Conservation (phyloP, 2,888 invertebrate species). For the Torymus aiolomorphi region DNA sequence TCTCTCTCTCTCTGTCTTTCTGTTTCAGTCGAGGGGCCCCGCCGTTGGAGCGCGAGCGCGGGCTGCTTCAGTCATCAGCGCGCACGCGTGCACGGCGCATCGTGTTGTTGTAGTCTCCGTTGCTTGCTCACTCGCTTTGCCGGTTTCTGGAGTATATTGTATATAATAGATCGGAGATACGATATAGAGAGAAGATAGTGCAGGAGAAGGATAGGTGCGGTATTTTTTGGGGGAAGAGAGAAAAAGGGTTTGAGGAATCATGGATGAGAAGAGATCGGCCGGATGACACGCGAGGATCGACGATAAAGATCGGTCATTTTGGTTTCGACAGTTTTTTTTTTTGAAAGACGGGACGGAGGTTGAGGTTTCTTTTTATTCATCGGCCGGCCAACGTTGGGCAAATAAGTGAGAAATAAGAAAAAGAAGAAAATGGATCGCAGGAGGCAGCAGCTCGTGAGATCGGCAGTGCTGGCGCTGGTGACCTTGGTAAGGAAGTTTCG, state of each 20-base stretch:
- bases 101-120: too few relatives aligned
- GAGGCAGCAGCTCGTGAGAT: background rate
- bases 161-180: too few relatives aligned
- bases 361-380: background rate
- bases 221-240: background rate
- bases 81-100: constrained; percentile 65
- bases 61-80: constrained; percentile 70
- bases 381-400: background rate
- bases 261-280: constrained; percentile 27
- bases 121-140: too few relatives aligned
- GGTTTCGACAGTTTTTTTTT: background rate
- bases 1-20: too few relatives aligned
- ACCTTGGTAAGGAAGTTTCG: constrained; percentile 40
- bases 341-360: background rate
- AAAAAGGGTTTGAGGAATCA: background rate
- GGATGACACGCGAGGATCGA: constrained; percentile 21
- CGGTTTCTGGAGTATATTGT: too few relatives aligned
- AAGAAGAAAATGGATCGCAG: background rate
- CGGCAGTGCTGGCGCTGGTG: constrained; percentile 2
- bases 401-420: background rate
- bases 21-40: too few relatives aligned
- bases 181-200: too few relatives aligned
- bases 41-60: background rate
- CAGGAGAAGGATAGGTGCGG: too few relatives aligned
- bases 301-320: background rate